Base-by-base conservation (phyloP, 1,140 invertebrate genomes). In the Eurytemora carolleeae region DNA sequence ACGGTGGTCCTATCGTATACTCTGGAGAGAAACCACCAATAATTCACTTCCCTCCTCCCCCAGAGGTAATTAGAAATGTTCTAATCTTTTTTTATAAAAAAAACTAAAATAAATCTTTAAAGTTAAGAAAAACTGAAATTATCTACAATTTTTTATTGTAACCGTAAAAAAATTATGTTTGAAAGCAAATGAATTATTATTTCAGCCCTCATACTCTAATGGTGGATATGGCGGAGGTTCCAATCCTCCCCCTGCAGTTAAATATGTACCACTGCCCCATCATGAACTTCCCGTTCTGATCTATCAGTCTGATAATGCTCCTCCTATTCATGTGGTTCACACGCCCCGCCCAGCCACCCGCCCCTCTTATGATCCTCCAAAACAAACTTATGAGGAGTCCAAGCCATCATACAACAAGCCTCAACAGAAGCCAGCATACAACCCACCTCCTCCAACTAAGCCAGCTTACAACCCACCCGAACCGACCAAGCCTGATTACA, bases 1-100 rank as follows among this genome's bases (percentile, higher is more conserved):
- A 74, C 62, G 71, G 68, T 3, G 72, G 73, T 16, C 73, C 73
- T 0, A 72, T 75, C 25, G 72, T 75, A 2, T 75, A 74, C 66
- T 67, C 69, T 0, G 71, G 70, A 67, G 70, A 74, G 56, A 71
- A 71, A 58, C 73, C 73, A 18, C 73, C 73, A 18, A 70, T 74
- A 3, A 71, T 75, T 21, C 68, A 71, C 62, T 75, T 75, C 64
- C 73, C 73, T 1, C 66, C 67, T 1, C 72, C 73, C 24, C 71
- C 72, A 2, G 2, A 59, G 23, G 58, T 59, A 59, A 59, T 19
- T n/a, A n/a, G n/a, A n/a, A n/a, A n/a, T n/a, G n/a, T n/a, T n/a
- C n/a, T n/a, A n/a, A n/a, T n/a, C n/a, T n/a, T n/a, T n/a, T n/a
- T n/a, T n/a, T n/a, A n/a, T n/a, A n/a, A n/a, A n/a, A n/a, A n/a